Percentiles rank a stretch among this genome's conserved stretches.
Evolutionary conservation across 2,888 invertebrate species (phyloP).

Genomic region (Drosophila borborema): DNA sequence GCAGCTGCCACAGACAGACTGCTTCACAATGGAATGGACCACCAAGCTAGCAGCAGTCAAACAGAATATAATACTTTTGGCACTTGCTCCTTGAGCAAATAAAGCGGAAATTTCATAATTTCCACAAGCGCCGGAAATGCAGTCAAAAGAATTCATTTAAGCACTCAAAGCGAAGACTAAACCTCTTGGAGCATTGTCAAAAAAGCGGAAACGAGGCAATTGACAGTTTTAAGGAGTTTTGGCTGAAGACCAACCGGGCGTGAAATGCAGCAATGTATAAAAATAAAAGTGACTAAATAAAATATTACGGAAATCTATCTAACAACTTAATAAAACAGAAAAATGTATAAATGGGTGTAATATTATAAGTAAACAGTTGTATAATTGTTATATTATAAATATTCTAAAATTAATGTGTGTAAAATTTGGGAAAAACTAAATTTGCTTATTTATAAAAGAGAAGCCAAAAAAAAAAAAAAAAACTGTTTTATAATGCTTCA

Average conservation of each 20-base stretch:
- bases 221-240: conserved; percentile 27
- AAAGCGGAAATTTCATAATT: conserved; percentile 56
- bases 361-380: too few relatives aligned
- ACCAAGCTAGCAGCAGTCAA: conserved; percentile 9
- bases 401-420: too few relatives aligned
- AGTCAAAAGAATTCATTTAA: conserved; percentile 35
- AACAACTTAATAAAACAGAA: too few relatives aligned
- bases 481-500: too few relatives aligned
- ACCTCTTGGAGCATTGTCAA: background rate
- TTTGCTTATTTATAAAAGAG: too few relatives aligned
- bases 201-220: conserved; percentile 32
- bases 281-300: background rate
- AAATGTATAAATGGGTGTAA: too few relatives aligned
- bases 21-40: conserved; percentile 21
- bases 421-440: too few relatives aligned
- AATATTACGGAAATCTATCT: too few relatives aligned
- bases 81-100: conserved; percentile 48
- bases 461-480: too few relatives aligned
- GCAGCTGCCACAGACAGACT: conserved; percentile 24
- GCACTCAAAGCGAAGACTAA: conserved; percentile 29
- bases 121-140: conserved; percentile 62
- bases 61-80: conserved; percentile 38
- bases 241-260: background rate
- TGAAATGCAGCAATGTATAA: background rate
- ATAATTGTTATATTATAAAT: too few relatives aligned